Evolutionary conservation across 2,888 invertebrate genomes (phyloP), one percentile per base, ranked within the genome.

Genomic region (Aporophyla nigra): DNA sequence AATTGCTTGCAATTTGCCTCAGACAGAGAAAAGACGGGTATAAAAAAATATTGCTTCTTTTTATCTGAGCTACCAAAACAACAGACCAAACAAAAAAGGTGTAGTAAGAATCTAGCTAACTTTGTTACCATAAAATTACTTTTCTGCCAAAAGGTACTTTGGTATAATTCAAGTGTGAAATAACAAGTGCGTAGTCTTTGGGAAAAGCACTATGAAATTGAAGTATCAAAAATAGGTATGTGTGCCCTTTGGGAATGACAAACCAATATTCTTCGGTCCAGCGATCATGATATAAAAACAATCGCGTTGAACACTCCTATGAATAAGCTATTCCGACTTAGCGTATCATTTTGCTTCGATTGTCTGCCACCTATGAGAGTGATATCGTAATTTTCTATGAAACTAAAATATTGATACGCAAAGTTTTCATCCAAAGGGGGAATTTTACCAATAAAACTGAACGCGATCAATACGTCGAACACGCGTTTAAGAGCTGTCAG

Each of bases 151-250:
- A 66, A 62, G 24, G 5, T 71, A 49, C 59, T 76, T 61, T 43
- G 24, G n/a, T 69, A 51, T 58, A 80, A 81, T 21, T 69, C 71
- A 9, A 19, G 54, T 67, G 74, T 74, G 24, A 76, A 76, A 77
- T 72, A 76, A 49, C 63, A 59, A 51, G 67, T 73, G 70, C 51
- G 69, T 65, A 49, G 21, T 27, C 61, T 81, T 71, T 73, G 58
- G 33, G 56, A 72, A 80, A 72, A 74, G 56, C 78, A 69, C 74
- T 84, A 82, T 85, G 83, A 84, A 85, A 87, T 86, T 86, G 86
- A 71, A 84, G 76, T 76, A 69, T 78, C 78, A 76, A 77, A 75
- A 51, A 76, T 46, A 73, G 75, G 73, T 76, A 78, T 71, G 71
- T 72, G 62, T 77, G 62, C 61, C 72, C 59, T 66, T 33, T 51